Base-by-base conservation (phyloP, 2,113 vertebrate species). In the Odobenus rosmarus region DNA sequence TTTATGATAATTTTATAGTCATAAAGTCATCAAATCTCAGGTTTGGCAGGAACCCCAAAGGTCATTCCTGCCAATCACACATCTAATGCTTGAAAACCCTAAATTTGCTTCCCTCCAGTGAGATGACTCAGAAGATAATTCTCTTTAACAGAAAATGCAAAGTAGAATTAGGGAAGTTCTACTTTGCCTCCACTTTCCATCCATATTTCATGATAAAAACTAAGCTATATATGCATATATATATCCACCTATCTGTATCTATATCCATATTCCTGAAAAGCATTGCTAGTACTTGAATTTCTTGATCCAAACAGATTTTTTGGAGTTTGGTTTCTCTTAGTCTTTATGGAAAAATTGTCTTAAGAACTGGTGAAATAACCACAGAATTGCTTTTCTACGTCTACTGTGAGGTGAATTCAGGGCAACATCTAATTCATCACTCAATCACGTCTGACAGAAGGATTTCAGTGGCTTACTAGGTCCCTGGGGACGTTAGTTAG, bases 1-100 rank as follows among this genome's bases (percentile, higher is more conserved):
- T 97, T 96, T 95, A 97, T 97, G 92, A 95, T 97, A 96, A 97
- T 96, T 96, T 97, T 81, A 8, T 88, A 97, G 94, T 95, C 93
- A 92, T 33, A 46, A 87, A 97, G 93, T 96, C 94, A 96, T 96
- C 97, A 97, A 90, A 95, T 97, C 97, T 96, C 84, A 94, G 80
- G 71, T 94, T 96, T 97, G 92, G 71, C 19, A 81, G 51, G n/a
- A 96, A 92, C 39, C 80, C 69, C 77, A 93, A 92, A 96, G 94
- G 84, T 96, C 90, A 77, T 72, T 88, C 51, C 96, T 97, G 97
- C 77, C 97, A 97, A 88, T 98, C 95, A 98, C 64, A 90, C 39
- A 90, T 92, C 55, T 85, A 36, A 90, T 88, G 74, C 80, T 94
- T 96, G 64, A 97, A 97, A 96, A 96, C 90, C 31, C 59, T 95